Evolutionary conservation across 2,888 invertebrate genomes (phyloP).

Genomic region (Chymomyza amoena): DNA sequence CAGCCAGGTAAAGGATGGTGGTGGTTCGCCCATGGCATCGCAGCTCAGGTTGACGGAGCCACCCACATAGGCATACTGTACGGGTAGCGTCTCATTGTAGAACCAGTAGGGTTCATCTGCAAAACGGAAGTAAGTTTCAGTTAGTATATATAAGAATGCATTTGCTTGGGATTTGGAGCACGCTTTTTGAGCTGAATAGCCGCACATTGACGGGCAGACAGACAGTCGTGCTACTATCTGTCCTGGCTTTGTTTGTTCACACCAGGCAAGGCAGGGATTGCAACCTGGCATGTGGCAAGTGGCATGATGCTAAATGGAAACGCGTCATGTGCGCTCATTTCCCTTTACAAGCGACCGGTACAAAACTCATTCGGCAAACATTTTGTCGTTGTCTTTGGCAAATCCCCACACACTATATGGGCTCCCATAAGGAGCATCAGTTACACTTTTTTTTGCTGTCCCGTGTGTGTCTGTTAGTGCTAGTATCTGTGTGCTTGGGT

Average conservation of each 20-base stretch:
- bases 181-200: background rate
- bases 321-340: background rate
- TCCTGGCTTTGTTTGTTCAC: constrained; percentile 5
- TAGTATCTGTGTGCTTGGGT: background rate
- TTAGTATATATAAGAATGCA: background rate
- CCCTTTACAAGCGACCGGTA: background rate
- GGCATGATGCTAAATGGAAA: background rate
- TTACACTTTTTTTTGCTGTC: constrained; percentile 5
- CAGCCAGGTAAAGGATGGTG: constrained; percentile 81
- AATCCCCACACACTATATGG: constrained; percentile 22
- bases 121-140: background rate
- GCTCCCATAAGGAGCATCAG: constrained; percentile 35
- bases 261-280: background rate
- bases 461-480: background rate
- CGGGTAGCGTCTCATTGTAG: constrained; percentile 66
- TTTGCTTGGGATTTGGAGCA: background rate
- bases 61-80: constrained; percentile 78
- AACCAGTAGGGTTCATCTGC: constrained; percentile 77
- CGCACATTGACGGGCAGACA: background rate
- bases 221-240: background rate
- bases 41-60: constrained; percentile 83
- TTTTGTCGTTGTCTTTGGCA: constrained; percentile 43
- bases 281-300: background rate
- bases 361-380: constrained; percentile 20
- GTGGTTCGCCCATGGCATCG: constrained; percentile 81